Evolutionary conservation across 2,113 vertebrate species (phyloP), one percentile per base, ranked within the genome.

Genomic region (Ariopsis seemanni): DNA sequence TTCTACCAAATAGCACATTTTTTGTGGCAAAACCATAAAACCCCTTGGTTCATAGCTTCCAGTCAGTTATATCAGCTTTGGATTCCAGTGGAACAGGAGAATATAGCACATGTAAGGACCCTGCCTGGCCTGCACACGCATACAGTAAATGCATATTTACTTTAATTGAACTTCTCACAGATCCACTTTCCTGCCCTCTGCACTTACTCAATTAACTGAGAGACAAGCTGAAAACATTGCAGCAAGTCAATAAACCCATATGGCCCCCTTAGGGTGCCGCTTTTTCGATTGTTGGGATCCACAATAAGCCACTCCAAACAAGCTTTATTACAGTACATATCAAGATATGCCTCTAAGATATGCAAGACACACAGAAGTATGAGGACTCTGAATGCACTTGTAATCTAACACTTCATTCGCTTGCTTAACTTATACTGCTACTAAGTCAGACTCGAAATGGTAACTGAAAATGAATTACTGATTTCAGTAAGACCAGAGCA

Each of bases 291-390:
- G 94, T 95, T 95, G 94, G 92, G 93, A 91, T 91, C 91, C 93
- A 94, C 94, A 94, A 95, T 95, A 94, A 94, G 94, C 92, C 93
- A 93, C 93, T 94, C 94, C 93, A 94, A 93, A 94, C 93, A 92
- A 92, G 93, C 93, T 94, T 95, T 94, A 95, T 94, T 95, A 94
- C 42, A 42, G 42, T 42, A 42, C 91, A 94, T 87, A 92, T 93
- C 91, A 90, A 89, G 74, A 89, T 84, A 91, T 89, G 93, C 92
- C 92, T 90, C 91, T 84, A 90, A 94, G 91, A 91, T 94, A 86
- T 90, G 90, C 86, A 85, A 82, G 69, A 87, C 86, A 77, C 72
- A 55, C 85, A 85, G 78, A 79, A 87, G 85, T 87, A 80, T 9
- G 71, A 82, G 58, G 83, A 82, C 57, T 74, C 62, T 83, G 87